Conservation (phyloP, 2,888 invertebrate genomes). For the Epirrita christyi region DNA sequence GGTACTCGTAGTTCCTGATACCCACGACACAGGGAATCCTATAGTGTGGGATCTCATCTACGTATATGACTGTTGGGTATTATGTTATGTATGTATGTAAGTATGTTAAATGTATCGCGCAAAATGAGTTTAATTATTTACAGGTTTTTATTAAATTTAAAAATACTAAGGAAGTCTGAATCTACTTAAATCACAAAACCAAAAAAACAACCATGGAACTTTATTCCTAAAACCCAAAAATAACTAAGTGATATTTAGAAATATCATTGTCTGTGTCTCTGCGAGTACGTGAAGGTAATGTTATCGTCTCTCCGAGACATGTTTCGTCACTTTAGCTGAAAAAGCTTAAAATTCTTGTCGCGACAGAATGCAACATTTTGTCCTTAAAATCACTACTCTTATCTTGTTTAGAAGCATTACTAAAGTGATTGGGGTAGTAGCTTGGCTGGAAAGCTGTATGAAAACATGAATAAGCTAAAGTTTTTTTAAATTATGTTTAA, state of each 20-base stretch:
- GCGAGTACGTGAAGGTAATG: slow-evolving; percentile 66
- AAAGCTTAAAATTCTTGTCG: slow-evolving; percentile 50
- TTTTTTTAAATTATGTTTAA: not conserved
- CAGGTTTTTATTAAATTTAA: no score
- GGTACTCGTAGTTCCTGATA: no score
- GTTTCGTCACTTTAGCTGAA: slow-evolving; percentile 74
- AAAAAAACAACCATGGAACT: slow-evolving; percentile 40
- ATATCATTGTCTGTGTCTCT: slow-evolving; percentile 42
- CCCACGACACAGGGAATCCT: no score
- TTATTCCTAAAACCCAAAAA: slow-evolving; percentile 58
- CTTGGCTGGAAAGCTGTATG: no score
- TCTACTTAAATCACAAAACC: no score
- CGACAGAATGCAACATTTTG: slow-evolving; percentile 47
- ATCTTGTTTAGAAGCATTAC: slow-evolving; percentile 27
- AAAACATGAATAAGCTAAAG: not conserved
- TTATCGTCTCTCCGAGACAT: slow-evolving; percentile 66
- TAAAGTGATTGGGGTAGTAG: not conserved
- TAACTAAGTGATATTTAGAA: slow-evolving; percentile 50
- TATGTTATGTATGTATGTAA: no score
- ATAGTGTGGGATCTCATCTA: no score
- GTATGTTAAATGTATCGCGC: no score
- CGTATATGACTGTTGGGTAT: no score
- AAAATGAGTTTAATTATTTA: no score
- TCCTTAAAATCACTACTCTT: slow-evolving; percentile 55
- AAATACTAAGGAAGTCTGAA: no score